Evolutionary conservation across 2,797 vertebrate species (phyloP).

Genomic region (Dermochelys coriacea): DNA sequence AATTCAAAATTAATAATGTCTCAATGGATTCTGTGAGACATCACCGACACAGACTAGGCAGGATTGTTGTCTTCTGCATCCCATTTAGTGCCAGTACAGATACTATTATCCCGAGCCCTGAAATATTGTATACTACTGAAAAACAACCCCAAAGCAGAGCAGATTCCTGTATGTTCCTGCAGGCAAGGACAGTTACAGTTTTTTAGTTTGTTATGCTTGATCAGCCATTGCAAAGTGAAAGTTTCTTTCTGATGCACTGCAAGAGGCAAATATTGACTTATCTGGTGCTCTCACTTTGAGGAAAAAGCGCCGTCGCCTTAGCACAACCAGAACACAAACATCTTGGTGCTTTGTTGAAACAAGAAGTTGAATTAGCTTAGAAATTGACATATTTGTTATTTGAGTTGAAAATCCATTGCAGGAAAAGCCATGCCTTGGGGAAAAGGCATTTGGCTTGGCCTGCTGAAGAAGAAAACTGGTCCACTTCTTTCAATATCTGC

Average conservation of each 20-base stretch:
- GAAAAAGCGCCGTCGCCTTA: constrained; percentile 13
- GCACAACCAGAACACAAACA: not conserved
- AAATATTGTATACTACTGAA: constrained; percentile 1
- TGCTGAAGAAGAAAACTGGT: not conserved
- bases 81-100: not conserved
- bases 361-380: constrained; percentile 25
- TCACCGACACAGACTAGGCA: not conserved
- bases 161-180: not conserved
- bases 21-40: not conserved
- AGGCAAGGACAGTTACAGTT: not conserved
- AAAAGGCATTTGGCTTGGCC: not conserved
- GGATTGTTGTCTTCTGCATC: not conserved
- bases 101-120: not conserved
- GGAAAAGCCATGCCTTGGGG: constrained; percentile 39
- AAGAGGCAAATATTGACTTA: not conserved
- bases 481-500: constrained; percentile 1
- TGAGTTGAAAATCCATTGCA: constrained; percentile 6
- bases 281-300: constrained; percentile 20
- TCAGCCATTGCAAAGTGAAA: constrained; percentile 54
- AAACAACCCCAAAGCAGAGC: constrained; percentile 10
- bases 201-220: constrained; percentile 25
- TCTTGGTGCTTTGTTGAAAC: constrained; percentile 20
- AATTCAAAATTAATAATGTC: constrained; percentile 21
- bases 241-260: constrained; percentile 21
- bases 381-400: constrained; percentile 15